Evolutionary conservation across 1,140 invertebrate species (phyloP), one percentile per base, ranked within the genome.

Genomic region (Aphis gossypii): DNA sequence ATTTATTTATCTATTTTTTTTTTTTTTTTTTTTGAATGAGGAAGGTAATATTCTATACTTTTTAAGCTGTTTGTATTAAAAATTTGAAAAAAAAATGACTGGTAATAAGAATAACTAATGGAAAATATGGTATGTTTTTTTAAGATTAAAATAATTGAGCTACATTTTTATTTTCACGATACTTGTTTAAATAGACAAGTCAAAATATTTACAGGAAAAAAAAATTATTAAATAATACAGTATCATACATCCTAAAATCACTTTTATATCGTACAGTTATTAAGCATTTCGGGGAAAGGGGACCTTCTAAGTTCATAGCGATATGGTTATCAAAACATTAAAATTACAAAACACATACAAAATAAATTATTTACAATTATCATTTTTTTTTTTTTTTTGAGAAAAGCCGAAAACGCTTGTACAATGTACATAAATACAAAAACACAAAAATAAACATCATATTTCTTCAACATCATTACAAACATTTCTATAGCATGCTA

Each of bases 401-500:
- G 35, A n/a, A 90, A 90, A 68, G 56, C 38, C 48, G 14, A 91
- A 44, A 76, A 46, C 21, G 20, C 41, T 46, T 48, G 46, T 92
- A 83, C 68, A 92, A 35, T 90, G 54, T 68, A 90, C 54, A 90
- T 44, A 48, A 35, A 92, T 84, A 92, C 91, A 92, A 84, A 83
- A 54, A 92, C 91, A 92, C 76, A 92, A 51, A 54, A 84, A 14
- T 8, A 51, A 44, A 93, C 44, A 93, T 93, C 82, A 83, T 93
- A 93, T 86, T 84, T 93, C 76, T 93, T 93, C 48, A 84, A 93
- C 76, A 93, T 93, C 92, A 93, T 93, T 54, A 93, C 46, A 86
- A 93, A 93, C 92, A 93, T 93, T 83, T 84, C 76, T 84, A 84
- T 54, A 93, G 92, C 92, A 93, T 93, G 92, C 92, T 84, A 83